phyloP scores from a whole-genome alignment of 35 echinoderm and acorn worm species.

The Patiria miniata region DNA sequence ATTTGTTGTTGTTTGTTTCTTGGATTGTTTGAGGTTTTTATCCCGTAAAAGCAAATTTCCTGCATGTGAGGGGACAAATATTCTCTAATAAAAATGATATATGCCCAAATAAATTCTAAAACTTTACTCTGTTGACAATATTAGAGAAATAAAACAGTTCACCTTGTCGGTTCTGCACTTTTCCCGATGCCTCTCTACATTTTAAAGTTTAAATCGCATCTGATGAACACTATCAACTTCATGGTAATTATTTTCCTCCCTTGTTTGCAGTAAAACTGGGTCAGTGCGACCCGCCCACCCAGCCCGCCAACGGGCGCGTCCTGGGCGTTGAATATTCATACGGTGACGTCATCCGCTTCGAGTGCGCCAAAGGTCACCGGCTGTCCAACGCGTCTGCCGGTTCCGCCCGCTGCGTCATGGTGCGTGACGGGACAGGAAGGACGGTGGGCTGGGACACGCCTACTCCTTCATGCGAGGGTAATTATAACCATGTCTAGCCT shows the following conservation, averaged over 20 bases:
- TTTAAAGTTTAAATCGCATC: neutral
- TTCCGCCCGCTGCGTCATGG: neutral
- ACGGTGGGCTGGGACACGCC: neutral
- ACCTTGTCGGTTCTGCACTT: no score
- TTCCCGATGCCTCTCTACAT: no score
- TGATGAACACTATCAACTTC: neutral
- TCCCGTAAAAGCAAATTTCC: neutral
- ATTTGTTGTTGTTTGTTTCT: neutral
- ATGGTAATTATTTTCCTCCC: neutral
- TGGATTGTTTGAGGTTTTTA: neutral
- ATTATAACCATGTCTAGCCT: no score
- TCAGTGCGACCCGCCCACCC: conserved; percentile 37
- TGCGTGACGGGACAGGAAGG: conserved; percentile 14
- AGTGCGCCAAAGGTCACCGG: conserved; percentile 55
- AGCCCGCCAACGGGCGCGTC: conserved; percentile 47
- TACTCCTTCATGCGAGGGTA: neutral
- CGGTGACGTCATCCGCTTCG: conserved; percentile 59
- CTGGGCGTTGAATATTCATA: conserved; percentile 50
- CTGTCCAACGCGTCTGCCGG: conserved; percentile 20
- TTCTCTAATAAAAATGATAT: no score
- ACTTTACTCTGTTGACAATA: no score
- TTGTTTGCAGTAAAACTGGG: conserved; percentile 60
- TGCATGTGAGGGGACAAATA: no score
- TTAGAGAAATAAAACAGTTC: no score
- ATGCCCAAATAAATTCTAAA: no score